These are phyloP conservation scores for Elegia similella DNA, from an alignment of 2,888 invertebrate genomes.

Conservation along the genomic window DNA sequence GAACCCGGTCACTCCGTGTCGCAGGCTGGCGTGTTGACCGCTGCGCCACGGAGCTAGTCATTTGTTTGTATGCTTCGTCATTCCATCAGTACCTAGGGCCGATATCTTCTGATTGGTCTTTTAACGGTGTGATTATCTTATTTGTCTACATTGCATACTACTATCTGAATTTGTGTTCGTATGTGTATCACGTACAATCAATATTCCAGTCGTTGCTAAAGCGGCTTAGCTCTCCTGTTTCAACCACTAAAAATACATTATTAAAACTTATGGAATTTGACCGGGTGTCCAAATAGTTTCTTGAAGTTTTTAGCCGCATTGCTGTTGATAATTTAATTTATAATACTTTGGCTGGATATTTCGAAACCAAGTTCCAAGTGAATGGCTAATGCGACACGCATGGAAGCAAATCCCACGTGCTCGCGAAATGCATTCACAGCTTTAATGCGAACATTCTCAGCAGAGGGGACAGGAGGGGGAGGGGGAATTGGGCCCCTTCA, in stretches of 20 bases:
- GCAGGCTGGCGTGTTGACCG: too few species aligned
- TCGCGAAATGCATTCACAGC: conserved; percentile 25
- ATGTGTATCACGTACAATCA: not conserved
- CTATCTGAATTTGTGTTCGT: too few species aligned
- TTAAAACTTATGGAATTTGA: not conserved
- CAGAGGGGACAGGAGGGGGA: conserved; percentile 40
- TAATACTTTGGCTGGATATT: not conserved
- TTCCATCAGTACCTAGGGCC: too few species aligned
- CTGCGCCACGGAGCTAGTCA: too few species aligned
- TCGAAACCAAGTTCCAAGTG: not conserved
- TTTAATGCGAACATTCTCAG: conserved; percentile 49
- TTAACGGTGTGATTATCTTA: too few species aligned
- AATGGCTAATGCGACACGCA: not conserved
- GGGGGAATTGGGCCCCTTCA: conserved; percentile 66
- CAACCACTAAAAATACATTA: not conserved
- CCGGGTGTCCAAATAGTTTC: not conserved
- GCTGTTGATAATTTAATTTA: not conserved
- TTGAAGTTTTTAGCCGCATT: not conserved
- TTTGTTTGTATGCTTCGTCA: too few species aligned
- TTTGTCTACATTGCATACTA: too few species aligned
- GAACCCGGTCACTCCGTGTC: too few species aligned
- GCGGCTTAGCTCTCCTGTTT: not conserved
- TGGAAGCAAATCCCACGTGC: conserved; percentile 14
- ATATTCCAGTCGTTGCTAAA: not conserved
- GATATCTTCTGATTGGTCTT: too few species aligned